Conservation (phyloP, 2,797 vertebrate genomes). For the Anabacerthia variegaticeps region DNA sequence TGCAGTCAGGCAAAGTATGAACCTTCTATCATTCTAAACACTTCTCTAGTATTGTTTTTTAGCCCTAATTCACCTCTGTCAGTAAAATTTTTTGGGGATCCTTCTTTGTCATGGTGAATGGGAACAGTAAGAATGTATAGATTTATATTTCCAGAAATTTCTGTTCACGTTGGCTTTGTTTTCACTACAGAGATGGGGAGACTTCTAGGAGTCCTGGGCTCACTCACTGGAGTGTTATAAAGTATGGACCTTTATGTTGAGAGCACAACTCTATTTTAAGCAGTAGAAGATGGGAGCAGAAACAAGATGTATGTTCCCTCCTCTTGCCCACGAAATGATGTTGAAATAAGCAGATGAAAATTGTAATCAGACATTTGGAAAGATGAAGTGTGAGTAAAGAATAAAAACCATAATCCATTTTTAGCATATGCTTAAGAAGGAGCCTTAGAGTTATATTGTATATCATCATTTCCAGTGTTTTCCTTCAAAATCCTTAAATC, state of each 20-base stretch:
- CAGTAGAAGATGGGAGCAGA: background rate
- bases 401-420: slow-evolving; percentile 50
- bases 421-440: slow-evolving; percentile 10
- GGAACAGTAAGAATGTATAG: background rate
- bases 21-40: background rate
- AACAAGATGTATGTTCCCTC: background rate
- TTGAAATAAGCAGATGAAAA: slow-evolving; percentile 35
- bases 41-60: background rate
- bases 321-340: background rate
- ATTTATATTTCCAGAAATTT: background rate
- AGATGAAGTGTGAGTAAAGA: slow-evolving; percentile 14
- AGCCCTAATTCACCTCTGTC: background rate
- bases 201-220: background rate
- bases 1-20: background rate
- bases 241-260: background rate
- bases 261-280: accelerated
- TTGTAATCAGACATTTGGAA: background rate
- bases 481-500: slow-evolving; percentile 58
- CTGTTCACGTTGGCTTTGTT: background rate
- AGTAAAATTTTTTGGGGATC: background rate
- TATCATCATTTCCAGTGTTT: slow-evolving; percentile 4
- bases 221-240: background rate
- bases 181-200: background rate
- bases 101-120: background rate
- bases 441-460: slow-evolving; percentile 13